Percentiles rank a stretch among this genome's conserved stretches.
These are phyloP conservation scores for Apamea sordens DNA, from an alignment of 2,888 invertebrate species.

Conservation along the genomic window DNA sequence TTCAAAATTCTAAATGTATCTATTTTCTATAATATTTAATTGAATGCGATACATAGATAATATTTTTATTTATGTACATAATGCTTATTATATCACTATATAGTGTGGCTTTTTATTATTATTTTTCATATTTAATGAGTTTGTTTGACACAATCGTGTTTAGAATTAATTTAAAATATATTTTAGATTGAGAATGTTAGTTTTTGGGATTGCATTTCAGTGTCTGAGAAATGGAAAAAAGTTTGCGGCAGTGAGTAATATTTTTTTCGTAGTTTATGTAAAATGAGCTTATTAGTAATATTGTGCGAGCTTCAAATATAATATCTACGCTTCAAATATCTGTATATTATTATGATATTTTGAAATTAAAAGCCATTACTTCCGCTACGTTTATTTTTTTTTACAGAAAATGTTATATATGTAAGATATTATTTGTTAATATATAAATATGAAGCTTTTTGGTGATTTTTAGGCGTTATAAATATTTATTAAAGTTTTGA, in stretches of 20 bases:
- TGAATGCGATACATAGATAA: conserved; percentile 32
- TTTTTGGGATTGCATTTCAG: conserved; percentile 88
- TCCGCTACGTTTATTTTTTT: conserved; percentile 47
- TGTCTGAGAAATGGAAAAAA: conserved; percentile 90
- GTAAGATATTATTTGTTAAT: conserved; percentile 51
- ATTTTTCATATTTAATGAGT: conserved; percentile 57
- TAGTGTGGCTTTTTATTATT: conserved; percentile 59
- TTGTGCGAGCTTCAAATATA: conserved; percentile 59
- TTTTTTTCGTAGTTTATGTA: conserved; percentile 79
- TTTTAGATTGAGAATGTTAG: conserved; percentile 85
- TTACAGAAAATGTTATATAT: conserved; percentile 41
- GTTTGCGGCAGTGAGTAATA: conserved; percentile 89
- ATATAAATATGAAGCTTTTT: conserved; percentile 48
- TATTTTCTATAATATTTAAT: conserved; percentile 38
- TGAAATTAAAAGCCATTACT: conserved; percentile 32
- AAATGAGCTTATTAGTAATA: conserved; percentile 75
- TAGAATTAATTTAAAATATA: conserved; percentile 62
- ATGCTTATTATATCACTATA: conserved; percentile 55
- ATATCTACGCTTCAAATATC: conserved; percentile 60
- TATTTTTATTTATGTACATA: conserved; percentile 62
- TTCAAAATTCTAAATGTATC: conserved; percentile 29
- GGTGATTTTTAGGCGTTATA: conserved; percentile 30
- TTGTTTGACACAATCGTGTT: conserved; percentile 53
- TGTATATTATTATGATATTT: conserved; percentile 52
- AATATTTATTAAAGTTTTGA: conserved; percentile 26